These are phyloP conservation scores for Noctua janthe DNA, from an alignment of 2,888 invertebrate genomes.

Conservation along the genomic window DNA sequence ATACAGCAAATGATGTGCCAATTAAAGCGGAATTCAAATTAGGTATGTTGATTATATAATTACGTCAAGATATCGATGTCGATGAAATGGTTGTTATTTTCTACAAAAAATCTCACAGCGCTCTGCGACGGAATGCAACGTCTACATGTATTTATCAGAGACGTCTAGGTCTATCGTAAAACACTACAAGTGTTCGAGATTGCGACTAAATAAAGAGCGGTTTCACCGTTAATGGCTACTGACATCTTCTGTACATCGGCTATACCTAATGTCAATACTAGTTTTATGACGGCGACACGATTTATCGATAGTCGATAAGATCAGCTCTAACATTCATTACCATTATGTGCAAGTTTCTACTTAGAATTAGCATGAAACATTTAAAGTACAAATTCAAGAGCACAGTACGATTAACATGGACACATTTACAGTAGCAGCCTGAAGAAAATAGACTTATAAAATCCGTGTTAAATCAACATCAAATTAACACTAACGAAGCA, in stretches of 20 bases:
- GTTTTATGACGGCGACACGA: slow-evolving; percentile 72
- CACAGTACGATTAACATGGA: not conserved
- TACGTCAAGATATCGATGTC: slow-evolving; percentile 73
- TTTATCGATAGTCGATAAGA: slow-evolving; percentile 74
- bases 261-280: slow-evolving; percentile 77
- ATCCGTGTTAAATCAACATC: slow-evolving; percentile 41
- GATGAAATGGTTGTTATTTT: slow-evolving; percentile 74
- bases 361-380: slow-evolving; percentile 48
- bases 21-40: slow-evolving; percentile 78
- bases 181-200: slow-evolving; percentile 76
- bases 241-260: slow-evolving; percentile 81
- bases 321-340: slow-evolving; percentile 44
- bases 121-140: slow-evolving; percentile 69
- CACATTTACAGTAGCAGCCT: slow-evolving; percentile 1
- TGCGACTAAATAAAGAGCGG: slow-evolving; percentile 83
- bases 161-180: slow-evolving; percentile 74
- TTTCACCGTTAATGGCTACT: slow-evolving; percentile 83
- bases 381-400: slow-evolving; percentile 21
- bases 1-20: slow-evolving; percentile 73
- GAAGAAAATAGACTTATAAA: slow-evolving; percentile 32
- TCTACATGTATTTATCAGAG: slow-evolving; percentile 73
- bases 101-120: slow-evolving; percentile 68
- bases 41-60: slow-evolving; percentile 77
- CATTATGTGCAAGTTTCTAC: slow-evolving; percentile 46
- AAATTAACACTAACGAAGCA: slow-evolving; percentile 44